Percentiles rank a stretch among this genome's conserved stretches.
Conservation (phyloP, 2,888 invertebrate species). For the Scaptomyza flava region DNA sequence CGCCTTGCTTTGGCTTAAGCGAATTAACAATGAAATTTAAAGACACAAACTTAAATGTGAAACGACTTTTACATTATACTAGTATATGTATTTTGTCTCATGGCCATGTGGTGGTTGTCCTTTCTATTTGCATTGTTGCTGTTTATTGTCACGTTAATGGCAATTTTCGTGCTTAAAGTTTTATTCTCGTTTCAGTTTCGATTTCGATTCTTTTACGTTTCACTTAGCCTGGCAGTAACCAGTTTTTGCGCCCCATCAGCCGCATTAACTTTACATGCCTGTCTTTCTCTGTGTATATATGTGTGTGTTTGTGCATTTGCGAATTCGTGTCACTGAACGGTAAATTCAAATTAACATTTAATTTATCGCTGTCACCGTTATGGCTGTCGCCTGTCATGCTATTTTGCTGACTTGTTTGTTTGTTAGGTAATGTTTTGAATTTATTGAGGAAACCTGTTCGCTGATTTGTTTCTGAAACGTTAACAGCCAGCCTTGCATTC, state of each 20-base stretch:
- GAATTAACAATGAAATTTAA: slow-evolving; percentile 74
- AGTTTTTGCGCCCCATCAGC: slow-evolving; percentile 51
- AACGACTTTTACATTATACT: slow-evolving; percentile 5
- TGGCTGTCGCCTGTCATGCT: slow-evolving; percentile 76
- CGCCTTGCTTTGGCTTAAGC: slow-evolving; percentile 6
- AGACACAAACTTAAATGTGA: slow-evolving; percentile 66
- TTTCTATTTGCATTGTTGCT: slow-evolving; percentile 47
- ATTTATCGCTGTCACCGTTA: slow-evolving; percentile 81
- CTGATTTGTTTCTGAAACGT: slow-evolving; percentile 41
- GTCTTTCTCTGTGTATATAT: slow-evolving; percentile 14
- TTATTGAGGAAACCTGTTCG: slow-evolving; percentile 75
- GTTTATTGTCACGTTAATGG: slow-evolving; percentile 74
- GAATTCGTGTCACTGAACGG: slow-evolving; percentile 76
- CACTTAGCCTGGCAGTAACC: slow-evolving; percentile 62
- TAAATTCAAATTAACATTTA: slow-evolving; percentile 81
- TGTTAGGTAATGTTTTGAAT: slow-evolving; percentile 47
- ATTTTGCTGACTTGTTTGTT: slow-evolving; percentile 30
- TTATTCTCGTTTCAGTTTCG: slow-evolving; percentile 59
- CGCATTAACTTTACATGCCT: slow-evolving; percentile 21
- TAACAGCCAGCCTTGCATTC: slow-evolving; percentile 57
- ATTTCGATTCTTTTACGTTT: slow-evolving; percentile 54
- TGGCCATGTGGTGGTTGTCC: slow-evolving; percentile 28
- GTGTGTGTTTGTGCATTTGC: slow-evolving; percentile 22
- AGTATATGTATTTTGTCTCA: neutral
- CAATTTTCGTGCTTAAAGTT: slow-evolving; percentile 72